Conservation (phyloP, 37 sponge, comb jelly and placozoan genomes). For the Mnemiopsis leidyi region DNA sequence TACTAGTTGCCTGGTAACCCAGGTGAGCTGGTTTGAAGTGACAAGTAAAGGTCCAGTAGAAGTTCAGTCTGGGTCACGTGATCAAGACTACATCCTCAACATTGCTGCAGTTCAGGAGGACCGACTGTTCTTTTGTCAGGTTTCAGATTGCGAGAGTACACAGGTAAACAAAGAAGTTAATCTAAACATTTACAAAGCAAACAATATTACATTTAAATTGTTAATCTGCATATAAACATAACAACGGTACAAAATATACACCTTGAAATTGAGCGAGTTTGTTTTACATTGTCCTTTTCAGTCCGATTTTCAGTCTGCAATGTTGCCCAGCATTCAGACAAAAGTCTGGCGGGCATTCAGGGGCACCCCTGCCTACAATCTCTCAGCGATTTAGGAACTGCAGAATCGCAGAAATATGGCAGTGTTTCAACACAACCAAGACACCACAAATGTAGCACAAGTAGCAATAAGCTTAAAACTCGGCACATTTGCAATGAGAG, state of each 20-base stretch:
- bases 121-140: slow-evolving; percentile 7
- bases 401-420: background rate
- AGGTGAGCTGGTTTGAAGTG: slow-evolving; percentile 10
- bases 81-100: background rate
- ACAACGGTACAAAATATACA: background rate
- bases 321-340: background rate
- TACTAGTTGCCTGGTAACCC: too few relatives aligned
- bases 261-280: background rate
- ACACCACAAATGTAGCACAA: background rate
- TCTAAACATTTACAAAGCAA: background rate
- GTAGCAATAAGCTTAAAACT: background rate
- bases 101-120: background rate
- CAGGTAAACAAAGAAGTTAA: background rate
- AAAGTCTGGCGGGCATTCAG: background rate
- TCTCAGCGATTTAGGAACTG: background rate
- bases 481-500: background rate
- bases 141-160: background rate
- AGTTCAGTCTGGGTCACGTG: background rate
- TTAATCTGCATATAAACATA: background rate
- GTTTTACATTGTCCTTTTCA: background rate
- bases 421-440: background rate
- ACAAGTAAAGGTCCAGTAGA: background rate
- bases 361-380: background rate
- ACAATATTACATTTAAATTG: background rate
- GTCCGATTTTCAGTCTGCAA: background rate